A percentile compares a stretch with the other conserved stretches of the same genome.
Evolutionary conservation across 2,888 invertebrate genomes (phyloP).

Genomic region (Eupithecia tripunctaria): DNA sequence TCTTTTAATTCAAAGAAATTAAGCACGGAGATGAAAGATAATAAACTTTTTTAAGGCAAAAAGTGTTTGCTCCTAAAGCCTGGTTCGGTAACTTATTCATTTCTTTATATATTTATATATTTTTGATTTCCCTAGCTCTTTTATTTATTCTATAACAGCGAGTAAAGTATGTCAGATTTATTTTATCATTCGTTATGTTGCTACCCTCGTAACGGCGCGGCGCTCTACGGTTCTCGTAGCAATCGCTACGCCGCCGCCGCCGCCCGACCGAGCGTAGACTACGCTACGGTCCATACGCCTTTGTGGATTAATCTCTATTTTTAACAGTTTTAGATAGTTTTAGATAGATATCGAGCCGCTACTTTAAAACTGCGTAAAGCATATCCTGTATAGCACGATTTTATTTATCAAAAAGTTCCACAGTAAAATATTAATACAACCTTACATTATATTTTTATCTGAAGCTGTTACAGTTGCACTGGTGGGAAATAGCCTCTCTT

Average conservation of each 20-base stretch:
- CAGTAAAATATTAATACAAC: too few species aligned
- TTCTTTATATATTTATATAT: not conserved
- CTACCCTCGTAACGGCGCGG: not conserved
- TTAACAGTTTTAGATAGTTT: too few species aligned
- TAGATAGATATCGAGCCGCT: too few species aligned
- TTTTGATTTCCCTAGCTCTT: not conserved
- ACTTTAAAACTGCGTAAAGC: too few species aligned
- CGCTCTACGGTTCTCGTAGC: slow-evolving; percentile 2
- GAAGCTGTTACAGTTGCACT: too few species aligned
- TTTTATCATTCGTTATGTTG: not conserved
- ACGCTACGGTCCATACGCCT: not conserved
- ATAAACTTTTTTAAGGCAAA: not conserved
- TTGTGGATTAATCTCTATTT: too few species aligned
- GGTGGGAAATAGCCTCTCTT: too few species aligned
- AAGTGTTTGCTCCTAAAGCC: not conserved
- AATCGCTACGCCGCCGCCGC: not conserved
- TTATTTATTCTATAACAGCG: not conserved
- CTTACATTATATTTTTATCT: too few species aligned
- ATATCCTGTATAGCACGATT: too few species aligned
- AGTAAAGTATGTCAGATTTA: not conserved
- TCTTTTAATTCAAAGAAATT: not conserved
- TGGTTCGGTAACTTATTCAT: not conserved
- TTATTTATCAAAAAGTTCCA: too few species aligned
- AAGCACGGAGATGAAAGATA: not conserved
- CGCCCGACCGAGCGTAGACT: not conserved